These are phyloP conservation scores for Lophura swinhoii DNA, from an alignment of 2,797 vertebrate species.

Conservation along the genomic window DNA sequence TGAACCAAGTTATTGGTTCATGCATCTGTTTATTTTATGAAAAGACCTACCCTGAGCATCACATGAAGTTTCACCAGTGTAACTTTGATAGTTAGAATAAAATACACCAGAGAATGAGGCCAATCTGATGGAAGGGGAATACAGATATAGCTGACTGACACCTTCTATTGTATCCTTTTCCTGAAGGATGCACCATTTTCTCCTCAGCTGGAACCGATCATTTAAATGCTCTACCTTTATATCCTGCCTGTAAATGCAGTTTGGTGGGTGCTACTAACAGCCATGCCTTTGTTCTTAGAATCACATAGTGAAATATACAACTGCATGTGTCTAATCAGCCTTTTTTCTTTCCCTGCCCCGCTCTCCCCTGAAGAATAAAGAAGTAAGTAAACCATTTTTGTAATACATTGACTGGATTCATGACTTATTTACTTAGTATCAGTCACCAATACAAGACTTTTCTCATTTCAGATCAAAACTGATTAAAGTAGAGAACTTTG, in stretches of 20 bases:
- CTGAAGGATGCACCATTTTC: background rate
- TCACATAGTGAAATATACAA: slow-evolving; percentile 45
- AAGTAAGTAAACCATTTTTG: slow-evolving; percentile 76
- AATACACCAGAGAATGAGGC: background rate
- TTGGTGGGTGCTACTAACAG: slow-evolving; percentile 52
- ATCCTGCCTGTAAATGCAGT: background rate
- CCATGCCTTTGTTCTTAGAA: slow-evolving; percentile 49
- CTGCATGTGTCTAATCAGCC: slow-evolving; percentile 58
- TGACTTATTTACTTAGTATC: background rate
- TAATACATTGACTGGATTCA: slow-evolving; percentile 39
- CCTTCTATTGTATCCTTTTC: background rate
- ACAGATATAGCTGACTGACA: background rate
- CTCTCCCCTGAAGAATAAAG: slow-evolving; percentile 76
- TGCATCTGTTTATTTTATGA: background rate
- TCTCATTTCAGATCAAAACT: slow-evolving; percentile 81
- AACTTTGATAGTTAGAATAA: background rate
- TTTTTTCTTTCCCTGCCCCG: slow-evolving; percentile 21
- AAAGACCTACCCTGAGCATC: background rate
- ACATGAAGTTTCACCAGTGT: background rate
- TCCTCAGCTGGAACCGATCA: background rate
- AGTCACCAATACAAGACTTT: background rate
- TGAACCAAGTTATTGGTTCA: background rate
- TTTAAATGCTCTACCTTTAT: background rate
- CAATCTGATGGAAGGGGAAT: background rate
- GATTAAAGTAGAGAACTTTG: slow-evolving; percentile 89